A percentile compares a stretch with the other conserved stretches of the same genome.
These are phyloP conservation scores for Aldabrachelys gigantea DNA, from an alignment of 2,113 vertebrate genomes.

Conservation along the genomic window DNA sequence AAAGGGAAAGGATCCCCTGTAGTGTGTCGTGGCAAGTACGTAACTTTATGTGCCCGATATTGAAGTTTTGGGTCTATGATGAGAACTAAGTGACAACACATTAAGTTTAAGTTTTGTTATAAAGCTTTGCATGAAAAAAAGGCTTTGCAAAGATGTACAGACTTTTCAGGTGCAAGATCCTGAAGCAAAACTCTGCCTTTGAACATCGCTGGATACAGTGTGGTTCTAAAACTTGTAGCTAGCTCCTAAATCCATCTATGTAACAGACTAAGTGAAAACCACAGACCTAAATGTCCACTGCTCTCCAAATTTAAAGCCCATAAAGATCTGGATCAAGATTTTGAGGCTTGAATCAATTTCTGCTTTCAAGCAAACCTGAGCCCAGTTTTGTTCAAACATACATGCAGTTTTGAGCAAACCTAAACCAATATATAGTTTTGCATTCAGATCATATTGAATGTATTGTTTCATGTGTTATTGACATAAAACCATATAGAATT, in stretches of 20 bases:
- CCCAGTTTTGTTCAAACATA: not conserved
- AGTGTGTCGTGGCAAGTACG: not conserved
- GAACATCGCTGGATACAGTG: not conserved
- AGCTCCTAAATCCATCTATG: fast-evolving
- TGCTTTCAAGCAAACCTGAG: not conserved
- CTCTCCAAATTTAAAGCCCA: not conserved
- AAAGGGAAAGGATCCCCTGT: not conserved
- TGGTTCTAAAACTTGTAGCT: not conserved
- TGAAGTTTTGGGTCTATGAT: not conserved
- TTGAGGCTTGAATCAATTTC: fast-evolving
- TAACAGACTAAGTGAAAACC: fast-evolving
- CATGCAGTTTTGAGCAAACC: not conserved
- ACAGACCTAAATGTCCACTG: not conserved
- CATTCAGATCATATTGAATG: not conserved
- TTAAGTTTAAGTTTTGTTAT: not conserved
- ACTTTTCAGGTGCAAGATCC: not conserved
- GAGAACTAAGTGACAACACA: not conserved
- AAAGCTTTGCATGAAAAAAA: not conserved
- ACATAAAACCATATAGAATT: fast-evolving
- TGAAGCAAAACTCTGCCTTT: not conserved
- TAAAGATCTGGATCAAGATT: no score
- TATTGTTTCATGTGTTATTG: fast-evolving
- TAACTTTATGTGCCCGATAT: not conserved
- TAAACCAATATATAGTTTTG: fast-evolving
- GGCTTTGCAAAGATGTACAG: not conserved